phyloP scores from a whole-genome alignment of 2,888 invertebrate genomes.

The Trichopoda pennipes region DNA sequence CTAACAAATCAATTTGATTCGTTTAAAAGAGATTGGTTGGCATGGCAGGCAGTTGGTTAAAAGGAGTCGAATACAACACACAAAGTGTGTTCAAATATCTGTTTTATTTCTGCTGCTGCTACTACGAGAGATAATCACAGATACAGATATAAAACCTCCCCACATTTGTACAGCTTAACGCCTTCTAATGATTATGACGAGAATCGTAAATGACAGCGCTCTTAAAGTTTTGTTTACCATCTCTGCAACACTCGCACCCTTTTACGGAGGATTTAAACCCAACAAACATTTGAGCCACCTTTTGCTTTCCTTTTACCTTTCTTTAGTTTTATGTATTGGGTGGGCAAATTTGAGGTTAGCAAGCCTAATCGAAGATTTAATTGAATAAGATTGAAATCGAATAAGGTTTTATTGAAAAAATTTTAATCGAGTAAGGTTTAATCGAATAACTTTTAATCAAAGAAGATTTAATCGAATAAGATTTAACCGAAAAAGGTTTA shows the following conservation, averaged over 20 bases:
- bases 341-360: no score
- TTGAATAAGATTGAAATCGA: no score
- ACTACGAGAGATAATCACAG: constrained; percentile 4
- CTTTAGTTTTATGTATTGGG: no score
- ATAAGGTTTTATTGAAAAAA: no score
- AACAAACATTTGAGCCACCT: not conserved
- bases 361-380: no score
- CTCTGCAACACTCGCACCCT: constrained; percentile 20
- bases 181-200: constrained; percentile 58
- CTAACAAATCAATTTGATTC: constrained; percentile 56
- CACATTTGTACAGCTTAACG: constrained; percentile 56
- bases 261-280: constrained; percentile 3
- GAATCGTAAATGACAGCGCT: constrained; percentile 45
- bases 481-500: no score
- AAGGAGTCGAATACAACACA: not conserved
- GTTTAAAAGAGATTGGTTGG: constrained; percentile 40
- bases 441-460: no score
- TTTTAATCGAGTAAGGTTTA: no score
- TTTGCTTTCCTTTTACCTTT: no score
- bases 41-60: constrained; percentile 16
- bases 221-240: constrained; percentile 26
- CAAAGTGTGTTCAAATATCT: not conserved
- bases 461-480: no score
- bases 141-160: constrained; percentile 37
- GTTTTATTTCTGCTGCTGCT: not conserved